Conservation (phyloP, 2,113 vertebrate genomes). For the Microcebus murinus region DNA sequence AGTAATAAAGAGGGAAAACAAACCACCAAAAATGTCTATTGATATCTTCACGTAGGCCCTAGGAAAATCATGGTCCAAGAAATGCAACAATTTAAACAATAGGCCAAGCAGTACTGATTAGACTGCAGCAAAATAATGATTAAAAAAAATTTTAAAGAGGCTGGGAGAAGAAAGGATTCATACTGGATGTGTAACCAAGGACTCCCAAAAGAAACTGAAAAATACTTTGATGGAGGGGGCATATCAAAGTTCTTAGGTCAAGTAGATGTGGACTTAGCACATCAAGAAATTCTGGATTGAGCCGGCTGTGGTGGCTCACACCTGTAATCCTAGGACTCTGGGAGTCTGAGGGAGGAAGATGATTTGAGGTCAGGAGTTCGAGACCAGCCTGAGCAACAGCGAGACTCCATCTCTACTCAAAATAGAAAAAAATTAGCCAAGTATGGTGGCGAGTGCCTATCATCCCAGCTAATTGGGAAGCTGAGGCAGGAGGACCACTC, state of each 20-base stretch:
- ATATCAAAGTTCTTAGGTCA: background rate
- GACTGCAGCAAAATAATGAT: background rate
- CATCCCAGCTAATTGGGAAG: no score
- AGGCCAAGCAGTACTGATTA: background rate
- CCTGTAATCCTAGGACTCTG: no score
- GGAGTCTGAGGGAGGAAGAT: no score
- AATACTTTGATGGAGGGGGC: background rate
- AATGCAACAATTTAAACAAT: background rate
- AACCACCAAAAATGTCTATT: background rate
- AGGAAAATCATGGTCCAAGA: background rate
- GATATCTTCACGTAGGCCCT: background rate
- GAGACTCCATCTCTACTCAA: no score
- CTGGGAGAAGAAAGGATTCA: background rate
- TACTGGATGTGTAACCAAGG: background rate
- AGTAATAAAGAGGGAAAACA: background rate
- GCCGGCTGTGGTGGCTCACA: no score
- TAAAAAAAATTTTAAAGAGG: background rate
- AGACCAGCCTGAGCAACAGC: no score
- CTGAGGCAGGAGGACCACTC: no score
- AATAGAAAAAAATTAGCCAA: no score
- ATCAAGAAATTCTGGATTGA: background rate
- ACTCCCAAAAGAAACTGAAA: background rate
- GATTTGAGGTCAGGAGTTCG: no score
- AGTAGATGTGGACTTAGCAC: background rate
- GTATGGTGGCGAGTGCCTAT: no score